phyloP scores from a whole-genome alignment of 2,888 invertebrate species.

The Sisyra nigra region DNA sequence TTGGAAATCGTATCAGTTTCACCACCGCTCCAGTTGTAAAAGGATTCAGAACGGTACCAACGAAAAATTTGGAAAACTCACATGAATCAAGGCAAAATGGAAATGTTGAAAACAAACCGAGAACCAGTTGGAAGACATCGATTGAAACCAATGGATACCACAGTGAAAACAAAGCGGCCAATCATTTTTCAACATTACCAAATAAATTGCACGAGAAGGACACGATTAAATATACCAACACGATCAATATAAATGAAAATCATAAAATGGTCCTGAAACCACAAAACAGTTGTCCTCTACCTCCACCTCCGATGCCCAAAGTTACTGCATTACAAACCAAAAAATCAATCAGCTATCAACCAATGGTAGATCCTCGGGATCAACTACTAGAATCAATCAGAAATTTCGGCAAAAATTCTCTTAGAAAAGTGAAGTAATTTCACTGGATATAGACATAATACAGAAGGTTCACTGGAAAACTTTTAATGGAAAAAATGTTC shows the following conservation, averaged over 20 bases:
- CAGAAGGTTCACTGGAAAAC: too few relatives aligned
- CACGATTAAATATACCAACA: too few relatives aligned
- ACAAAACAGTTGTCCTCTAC: constrained; percentile 18
- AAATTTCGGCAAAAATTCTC: constrained; percentile 34
- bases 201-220: background rate
- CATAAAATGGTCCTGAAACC: background rate
- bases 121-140: background rate
- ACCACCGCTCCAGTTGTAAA: constrained; percentile 21
- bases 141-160: background rate
- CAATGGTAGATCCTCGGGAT: constrained; percentile 38
- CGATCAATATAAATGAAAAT: too few relatives aligned
- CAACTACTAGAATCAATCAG: constrained; percentile 54
- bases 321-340: constrained; percentile 14
- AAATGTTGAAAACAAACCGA: too few relatives aligned
- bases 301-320: constrained; percentile 23
- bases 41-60: constrained; percentile 20
- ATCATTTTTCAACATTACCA: background rate
- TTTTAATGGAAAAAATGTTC: too few relatives aligned
- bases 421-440: background rate
- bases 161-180: background rate
- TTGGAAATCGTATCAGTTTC: constrained; percentile 2
- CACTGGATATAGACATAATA: too few relatives aligned
- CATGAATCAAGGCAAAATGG: too few relatives aligned
- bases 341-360: constrained; percentile 14
- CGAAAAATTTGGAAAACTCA: too few relatives aligned